A percentile compares a stretch with the other conserved stretches of the same genome.
phyloP scores from a whole-genome alignment of 2,888 invertebrate genomes.

The Thyatira batis region DNA sequence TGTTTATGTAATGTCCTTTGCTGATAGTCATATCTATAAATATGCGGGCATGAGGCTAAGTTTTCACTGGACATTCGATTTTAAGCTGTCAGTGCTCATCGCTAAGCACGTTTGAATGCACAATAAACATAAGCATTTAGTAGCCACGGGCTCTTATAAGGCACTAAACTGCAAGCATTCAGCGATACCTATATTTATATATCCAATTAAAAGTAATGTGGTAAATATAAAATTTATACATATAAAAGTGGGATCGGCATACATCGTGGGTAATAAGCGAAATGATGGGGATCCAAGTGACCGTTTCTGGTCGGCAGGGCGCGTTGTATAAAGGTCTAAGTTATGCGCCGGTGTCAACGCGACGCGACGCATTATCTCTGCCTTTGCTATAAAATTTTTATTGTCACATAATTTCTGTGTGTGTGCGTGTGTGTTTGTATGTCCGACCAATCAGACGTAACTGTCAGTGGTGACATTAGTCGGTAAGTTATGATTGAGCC shows the following conservation, averaged over 20 bases:
- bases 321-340: constrained; percentile 9
- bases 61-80: neutral
- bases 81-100: neutral
- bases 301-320: constrained; percentile 7
- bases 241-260: constrained; percentile 8
- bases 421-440: constrained; percentile 21
- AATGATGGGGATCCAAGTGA: constrained; percentile 30
- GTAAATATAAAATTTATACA: neutral
- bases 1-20: neutral
- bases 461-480: constrained; percentile 60
- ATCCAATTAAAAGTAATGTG: neutral
- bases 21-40: neutral
- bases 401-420: constrained; percentile 42
- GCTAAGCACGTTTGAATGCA: neutral
- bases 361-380: neutral
- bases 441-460: constrained; percentile 55
- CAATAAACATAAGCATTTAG: neutral
- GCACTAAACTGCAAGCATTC: neutral
- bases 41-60: neutral
- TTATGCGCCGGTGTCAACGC: constrained; percentile 5
- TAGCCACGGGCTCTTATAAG: neutral
- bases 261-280: constrained; percentile 24
- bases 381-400: constrained; percentile 12
- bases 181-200: constrained; percentile 1
- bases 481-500: constrained; percentile 73